phyloP scores from a whole-genome alignment of 2,113 vertebrate genomes.

The Lethenteron reissneri region DNA sequence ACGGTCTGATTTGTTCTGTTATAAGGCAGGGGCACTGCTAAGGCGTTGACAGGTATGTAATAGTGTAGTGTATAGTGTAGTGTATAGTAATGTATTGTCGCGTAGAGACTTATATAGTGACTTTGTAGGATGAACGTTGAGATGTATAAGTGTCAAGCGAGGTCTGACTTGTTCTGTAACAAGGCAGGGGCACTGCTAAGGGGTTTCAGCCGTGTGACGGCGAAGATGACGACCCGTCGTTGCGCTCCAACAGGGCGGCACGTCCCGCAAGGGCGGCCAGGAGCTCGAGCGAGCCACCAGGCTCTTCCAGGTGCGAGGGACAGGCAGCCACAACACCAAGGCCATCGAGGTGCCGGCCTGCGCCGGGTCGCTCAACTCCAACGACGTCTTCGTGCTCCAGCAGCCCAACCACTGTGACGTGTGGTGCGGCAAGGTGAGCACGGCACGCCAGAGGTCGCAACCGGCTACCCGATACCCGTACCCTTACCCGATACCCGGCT shows the following conservation, averaged over 20 bases:
- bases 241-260: conserved; percentile 32
- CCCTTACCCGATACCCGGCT: too few relatives aligned
- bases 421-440: conserved; percentile 63
- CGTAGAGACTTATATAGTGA: too few relatives aligned
- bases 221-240: neutral
- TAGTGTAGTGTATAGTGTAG: too few relatives aligned
- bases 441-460: conserved; percentile 18
- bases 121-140: too few relatives aligned
- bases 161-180: too few relatives aligned
- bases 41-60: too few relatives aligned
- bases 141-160: too few relatives aligned
- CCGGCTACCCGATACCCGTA: too few relatives aligned
- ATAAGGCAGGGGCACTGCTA: too few relatives aligned
- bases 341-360: conserved; percentile 41
- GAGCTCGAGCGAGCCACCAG: conserved; percentile 16
- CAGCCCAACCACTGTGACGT: conserved; percentile 35
- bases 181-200: too few relatives aligned
- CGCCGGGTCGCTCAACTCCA: conserved; percentile 50
- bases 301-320: conserved; percentile 58
- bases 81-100: too few relatives aligned
- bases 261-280: conserved; percentile 23
- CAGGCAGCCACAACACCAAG: conserved; percentile 42
- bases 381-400: conserved; percentile 46
- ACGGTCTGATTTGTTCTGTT: too few relatives aligned
- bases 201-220: neutral